Conservation (phyloP, 1,140 invertebrate genomes). For the Psix sp. region DNA sequence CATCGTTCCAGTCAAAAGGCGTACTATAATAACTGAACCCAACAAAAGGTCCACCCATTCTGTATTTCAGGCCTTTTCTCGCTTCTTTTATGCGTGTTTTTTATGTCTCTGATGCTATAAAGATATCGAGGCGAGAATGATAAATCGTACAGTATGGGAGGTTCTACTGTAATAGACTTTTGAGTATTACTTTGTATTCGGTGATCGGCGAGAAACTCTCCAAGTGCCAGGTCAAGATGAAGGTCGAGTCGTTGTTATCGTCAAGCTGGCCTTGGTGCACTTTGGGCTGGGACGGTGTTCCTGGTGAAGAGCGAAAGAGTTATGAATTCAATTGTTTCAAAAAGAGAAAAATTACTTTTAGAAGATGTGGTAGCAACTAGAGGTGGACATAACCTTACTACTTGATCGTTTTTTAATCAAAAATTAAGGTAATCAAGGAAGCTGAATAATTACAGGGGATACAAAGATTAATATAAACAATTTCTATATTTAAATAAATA, state of each 20-base stretch:
- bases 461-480: no score
- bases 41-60: neutral
- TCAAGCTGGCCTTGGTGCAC: constrained; percentile 59
- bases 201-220: constrained; percentile 76
- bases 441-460: no score
- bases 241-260: constrained; percentile 62
- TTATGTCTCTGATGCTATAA: no score
- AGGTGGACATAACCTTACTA: no score
- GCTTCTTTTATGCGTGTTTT: no score
- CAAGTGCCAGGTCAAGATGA: constrained; percentile 75
- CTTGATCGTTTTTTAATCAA: no score
- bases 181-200: constrained; percentile 69
- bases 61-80: neutral
- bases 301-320: constrained; percentile 50
- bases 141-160: constrained; percentile 16
- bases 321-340: neutral
- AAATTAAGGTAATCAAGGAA: no score
- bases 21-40: constrained; percentile 2
- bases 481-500: no score
- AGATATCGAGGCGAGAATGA: no score
- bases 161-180: constrained; percentile 10
- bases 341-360: neutral
- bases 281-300: constrained; percentile 63
- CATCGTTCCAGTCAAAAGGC: neutral
- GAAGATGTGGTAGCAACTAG: no score